Percentiles rank a stretch among this genome's conserved stretches.
Conservation (phyloP, 2,888 invertebrate species). For the Agrochola litura region DNA sequence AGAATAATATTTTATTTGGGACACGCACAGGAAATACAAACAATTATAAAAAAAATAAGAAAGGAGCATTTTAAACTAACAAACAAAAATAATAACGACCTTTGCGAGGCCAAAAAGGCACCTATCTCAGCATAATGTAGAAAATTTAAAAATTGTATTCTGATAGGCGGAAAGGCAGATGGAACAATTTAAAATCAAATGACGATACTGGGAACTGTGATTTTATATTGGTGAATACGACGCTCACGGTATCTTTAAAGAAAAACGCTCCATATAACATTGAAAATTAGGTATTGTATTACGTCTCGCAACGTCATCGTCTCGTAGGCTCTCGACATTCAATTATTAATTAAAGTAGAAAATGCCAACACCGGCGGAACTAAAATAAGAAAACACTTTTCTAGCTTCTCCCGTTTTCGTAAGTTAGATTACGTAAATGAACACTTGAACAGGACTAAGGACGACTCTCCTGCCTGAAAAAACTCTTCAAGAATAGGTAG, state of each 20-base stretch:
- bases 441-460: not conserved
- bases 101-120: too few relatives aligned
- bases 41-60: too few relatives aligned
- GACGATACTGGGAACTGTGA: too few relatives aligned
- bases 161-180: too few relatives aligned
- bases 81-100: too few relatives aligned
- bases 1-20: too few relatives aligned
- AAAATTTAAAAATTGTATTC: too few relatives aligned
- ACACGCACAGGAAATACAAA: too few relatives aligned
- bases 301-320: not conserved
- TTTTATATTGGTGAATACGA: not conserved
- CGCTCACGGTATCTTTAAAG: not conserved
- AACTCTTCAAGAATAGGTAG: not conserved
- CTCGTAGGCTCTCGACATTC: not conserved
- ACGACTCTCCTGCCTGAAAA: not conserved
- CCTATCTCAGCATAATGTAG: too few relatives aligned
- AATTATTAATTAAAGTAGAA: slow-evolving; percentile 7
- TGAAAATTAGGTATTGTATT: not conserved
- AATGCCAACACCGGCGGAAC: not conserved
- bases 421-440: not conserved
- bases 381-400: slow-evolving; percentile 22
- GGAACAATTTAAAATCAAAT: not conserved
- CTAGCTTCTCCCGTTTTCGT: slow-evolving; percentile 4
- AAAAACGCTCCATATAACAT: not conserved
- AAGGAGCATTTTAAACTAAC: too few relatives aligned